Base-by-base conservation (phyloP, 2,888 invertebrate genomes). In the Ophioninae sp. region DNA sequence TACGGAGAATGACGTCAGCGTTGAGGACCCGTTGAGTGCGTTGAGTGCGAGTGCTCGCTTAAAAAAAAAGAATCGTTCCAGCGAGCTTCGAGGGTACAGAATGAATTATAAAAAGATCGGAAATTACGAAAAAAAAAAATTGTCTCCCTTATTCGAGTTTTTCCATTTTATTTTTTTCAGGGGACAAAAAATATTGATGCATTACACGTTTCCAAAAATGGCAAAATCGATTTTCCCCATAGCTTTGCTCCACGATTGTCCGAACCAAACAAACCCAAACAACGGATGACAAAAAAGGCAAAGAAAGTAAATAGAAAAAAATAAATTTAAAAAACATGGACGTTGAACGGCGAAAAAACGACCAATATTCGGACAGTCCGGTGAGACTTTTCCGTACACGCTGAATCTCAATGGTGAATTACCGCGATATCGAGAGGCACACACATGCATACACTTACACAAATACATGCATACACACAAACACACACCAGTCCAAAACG, bases 401-500 rank as follows among this genome's bases (percentile, higher is more conserved):
- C 72, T 87, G 88, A 88, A 88, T 87, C 87, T 87, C 87, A 86
- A 88, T 86, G 86, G 85, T 86, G 85, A 83, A 87, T 85, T 87
- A 86, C 85, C 86, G 86, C 81, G 13, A 51, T 30, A 30, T 30
- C 59, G 7, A 20, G 88, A 89, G 87, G 86, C 88, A 88, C 88
- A 51, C 91, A 30, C 30, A 30, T 3, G 30, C 30, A 30, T 30
- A 30, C 30, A 30, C 30, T 2, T 30, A 30, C 30, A 30, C 30
- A 30, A 30, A 30, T 30, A 30, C 30, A 30, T 30, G 30, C 30
- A 30, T 30, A 30, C 30, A 30, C 30, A 30, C 30, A 30, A 30
- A 30, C 30, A 30, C 30, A 91, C 22, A 51, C 59, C 59, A 59
- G 91, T 92, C 91, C 89, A 91, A 89, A 89, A 89, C 81, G 6